Evolutionary conservation across 2,113 vertebrate genomes (phyloP), one percentile per base, ranked within the genome.

Genomic region (Sander vitreus): DNA sequence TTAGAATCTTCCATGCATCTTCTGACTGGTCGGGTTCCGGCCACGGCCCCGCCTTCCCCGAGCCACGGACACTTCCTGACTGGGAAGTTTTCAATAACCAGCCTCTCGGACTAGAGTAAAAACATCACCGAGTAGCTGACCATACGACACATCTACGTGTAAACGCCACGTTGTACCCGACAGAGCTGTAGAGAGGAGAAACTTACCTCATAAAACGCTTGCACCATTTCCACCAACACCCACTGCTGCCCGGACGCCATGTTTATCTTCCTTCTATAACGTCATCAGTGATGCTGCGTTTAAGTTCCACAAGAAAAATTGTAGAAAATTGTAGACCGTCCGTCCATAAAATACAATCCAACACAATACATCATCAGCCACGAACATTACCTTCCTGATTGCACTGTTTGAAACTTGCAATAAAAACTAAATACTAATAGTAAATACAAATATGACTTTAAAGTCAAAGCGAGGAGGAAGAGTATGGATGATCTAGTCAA

Each of bases 221-320:
- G 97, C 0, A 98, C 97, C 98, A 99, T 99, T 92, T 98, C 98
- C 85, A 99, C 98, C 91, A 99, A 88, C 55, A 99, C 97, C 98
- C 97, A 99, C 84, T 99, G 97, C 93, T 98, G 97, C 3, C 97
- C 96, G 19, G 96, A 94, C 88, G 94, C 95, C 95, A 96, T 95
- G 84, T 91, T 86, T 88, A 21, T 55, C 74, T 57, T 71, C 27
- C 27, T 57, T 1, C 69, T 36, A n/a, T 6, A 23, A 88, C 91
- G 93, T 90, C 85, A 91, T 39, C 57, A 0, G 25, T 65, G 81
- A 91, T 85, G 93, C 91, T 93, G 81, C 76, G 94, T 94, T 97
- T 94, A 96, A 88, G 97, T 95, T 95, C 96, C 85, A 2, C 39
- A 4, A 9, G 3, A 19, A 65, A 65, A 84, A 55, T 55, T 10